A percentile compares a stretch with the other conserved stretches of the same genome.
These are phyloP conservation scores for Cistogaster globosa DNA, from an alignment of 2,888 invertebrate genomes.

Conservation along the genomic window DNA sequence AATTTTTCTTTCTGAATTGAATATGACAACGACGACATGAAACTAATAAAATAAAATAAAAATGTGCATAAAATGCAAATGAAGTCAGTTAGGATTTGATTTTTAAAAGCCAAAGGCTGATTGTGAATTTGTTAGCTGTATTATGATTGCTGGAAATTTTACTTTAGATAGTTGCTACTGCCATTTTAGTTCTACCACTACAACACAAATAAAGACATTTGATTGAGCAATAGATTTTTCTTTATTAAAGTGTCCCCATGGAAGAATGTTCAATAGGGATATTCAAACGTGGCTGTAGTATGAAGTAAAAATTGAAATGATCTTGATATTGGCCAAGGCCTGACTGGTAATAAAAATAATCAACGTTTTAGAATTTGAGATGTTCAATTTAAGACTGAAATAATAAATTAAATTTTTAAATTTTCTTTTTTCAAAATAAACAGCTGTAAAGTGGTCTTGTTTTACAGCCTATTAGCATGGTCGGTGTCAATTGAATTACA, in stretches of 20 bases:
- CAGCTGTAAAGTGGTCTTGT: too few species aligned
- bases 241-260: neutral
- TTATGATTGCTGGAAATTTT: constrained; percentile 51
- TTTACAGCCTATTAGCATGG: too few species aligned
- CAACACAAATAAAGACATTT: neutral
- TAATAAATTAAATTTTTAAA: too few species aligned
- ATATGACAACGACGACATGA: constrained; percentile 17
- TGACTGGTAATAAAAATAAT: neutral
- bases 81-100: constrained; percentile 38
- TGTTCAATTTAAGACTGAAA: too few species aligned
- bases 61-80: constrained; percentile 62
- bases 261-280: neutral
- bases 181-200: neutral
- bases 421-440: too few species aligned
- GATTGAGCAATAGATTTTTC: constrained; percentile 21
- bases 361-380: neutral
- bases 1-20: neutral
- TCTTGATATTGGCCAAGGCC: too few species aligned
- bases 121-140: constrained; percentile 41
- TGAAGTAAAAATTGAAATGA: neutral
- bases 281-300: neutral
- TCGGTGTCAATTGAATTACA: too few species aligned
- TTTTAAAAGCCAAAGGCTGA: constrained; percentile 45
- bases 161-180: neutral
- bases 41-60: constrained; percentile 38